Evolutionary conservation across 2,797 vertebrate species (phyloP), one percentile per base, ranked within the genome.

Genomic region (Falco rusticolus): DNA sequence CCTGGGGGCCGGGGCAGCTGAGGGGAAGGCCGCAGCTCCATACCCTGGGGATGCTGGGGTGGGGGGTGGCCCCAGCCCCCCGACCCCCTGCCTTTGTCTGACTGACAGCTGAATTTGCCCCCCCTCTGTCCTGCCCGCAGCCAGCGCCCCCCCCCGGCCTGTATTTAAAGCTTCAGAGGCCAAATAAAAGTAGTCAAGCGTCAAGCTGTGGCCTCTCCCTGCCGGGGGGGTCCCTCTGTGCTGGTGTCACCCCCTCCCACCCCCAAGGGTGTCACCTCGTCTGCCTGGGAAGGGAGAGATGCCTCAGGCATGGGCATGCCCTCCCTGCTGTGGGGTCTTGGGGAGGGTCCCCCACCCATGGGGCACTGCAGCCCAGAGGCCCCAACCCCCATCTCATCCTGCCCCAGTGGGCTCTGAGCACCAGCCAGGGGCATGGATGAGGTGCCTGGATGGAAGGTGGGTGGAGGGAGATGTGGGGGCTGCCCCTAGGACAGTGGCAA

Each of bases 111-210:
- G 51, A 56, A 72, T 6, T 4, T 59, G 54, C 26, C 19, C 50
- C 39, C 13, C 16, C 33, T 7, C 37, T 13, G n/a, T 17, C 53
- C 63, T 18, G 53, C 47, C 28, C 25, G 13, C 57, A 19, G 33
- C 60, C 76, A 31, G 59, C 31, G 29, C 77, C 77, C n/a, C 45
- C 34, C 37, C 29, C 54, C 12, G 59, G 74, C 75, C 88, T 90
- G 81, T 90, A 90, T 89, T 89, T 89, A 89, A 90, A 84, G 60
- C 75, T 90, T 77, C n/a, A 70, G 75, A 72, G 81, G 81, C 81
- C 89, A 17, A 85, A 90, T 85, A 85, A 90, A 90, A 8, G 54
- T 90, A 90, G 81, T 66, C 74, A 72, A 85, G 89, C 39, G 81
- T 66, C 39, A 3, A 45, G 43, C 43, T 15, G 16, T 15, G 76